Evolutionary conservation across 2,888 invertebrate genomes (phyloP).

Genomic region (Ichneumoninae sp.): DNA sequence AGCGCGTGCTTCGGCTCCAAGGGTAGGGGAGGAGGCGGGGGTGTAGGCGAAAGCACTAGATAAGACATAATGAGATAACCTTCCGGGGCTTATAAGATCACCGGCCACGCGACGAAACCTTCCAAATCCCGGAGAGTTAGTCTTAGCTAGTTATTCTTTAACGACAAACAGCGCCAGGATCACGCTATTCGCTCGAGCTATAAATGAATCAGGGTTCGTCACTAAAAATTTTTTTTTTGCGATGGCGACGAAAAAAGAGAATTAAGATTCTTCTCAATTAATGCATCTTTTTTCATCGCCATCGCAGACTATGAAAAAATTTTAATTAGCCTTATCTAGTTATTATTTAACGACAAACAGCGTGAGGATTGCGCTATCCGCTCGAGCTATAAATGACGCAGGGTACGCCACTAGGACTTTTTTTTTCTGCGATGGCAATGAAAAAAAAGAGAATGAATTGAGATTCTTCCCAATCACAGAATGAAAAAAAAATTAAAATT

Average conservation of each 20-base stretch:
- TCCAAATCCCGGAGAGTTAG: slow-evolving; percentile 80
- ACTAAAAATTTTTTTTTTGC: not conserved
- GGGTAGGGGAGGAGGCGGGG: slow-evolving; percentile 1
- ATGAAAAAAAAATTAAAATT: too few relatives aligned
- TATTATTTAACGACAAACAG: not conserved
- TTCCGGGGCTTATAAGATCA: slow-evolving; percentile 84
- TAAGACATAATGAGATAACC: slow-evolving; percentile 84
- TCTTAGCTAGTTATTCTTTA: slow-evolving; percentile 60
- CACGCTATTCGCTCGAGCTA: slow-evolving; percentile 4
- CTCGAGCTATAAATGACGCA: not conserved
- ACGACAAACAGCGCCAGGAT: slow-evolving; percentile 44
- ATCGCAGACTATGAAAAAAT: too few relatives aligned
- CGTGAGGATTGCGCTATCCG: slow-evolving; percentile 31
- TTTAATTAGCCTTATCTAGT: too few relatives aligned
- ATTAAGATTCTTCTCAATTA: too few relatives aligned
- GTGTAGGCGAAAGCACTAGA: slow-evolving; percentile 80
- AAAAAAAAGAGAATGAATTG: not conserved
- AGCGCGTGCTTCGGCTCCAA: slow-evolving; percentile 58
- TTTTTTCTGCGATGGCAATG: not conserved
- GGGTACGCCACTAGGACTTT: not conserved
- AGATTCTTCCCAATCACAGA: too few relatives aligned
- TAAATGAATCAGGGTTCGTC: not conserved
- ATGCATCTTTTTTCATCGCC: too few relatives aligned
- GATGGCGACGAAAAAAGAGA: too few relatives aligned
- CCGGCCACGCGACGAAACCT: slow-evolving; percentile 84